phyloP scores from a whole-genome alignment of 2,888 invertebrate genomes.

The Tanytarsus gracilentus region DNA sequence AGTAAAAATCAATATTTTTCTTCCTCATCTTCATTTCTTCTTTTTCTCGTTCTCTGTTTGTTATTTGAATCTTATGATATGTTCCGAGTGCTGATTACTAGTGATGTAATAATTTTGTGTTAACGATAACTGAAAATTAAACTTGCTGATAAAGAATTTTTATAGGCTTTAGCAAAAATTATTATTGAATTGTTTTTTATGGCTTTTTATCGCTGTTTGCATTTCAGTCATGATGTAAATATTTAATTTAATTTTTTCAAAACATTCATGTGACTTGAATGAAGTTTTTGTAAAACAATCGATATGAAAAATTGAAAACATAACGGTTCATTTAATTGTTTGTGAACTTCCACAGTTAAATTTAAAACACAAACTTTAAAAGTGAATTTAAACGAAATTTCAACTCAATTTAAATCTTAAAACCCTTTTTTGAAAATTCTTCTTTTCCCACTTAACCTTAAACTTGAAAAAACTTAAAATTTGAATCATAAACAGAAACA shows the following conservation, averaged over 20 bases:
- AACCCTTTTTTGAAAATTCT: no score
- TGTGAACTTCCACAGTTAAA: no score
- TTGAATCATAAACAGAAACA: no score
- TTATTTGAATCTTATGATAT: slow-evolving; percentile 1
- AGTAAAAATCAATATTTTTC: slow-evolving; percentile 9
- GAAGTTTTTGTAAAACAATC: background rate
- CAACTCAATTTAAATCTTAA: no score
- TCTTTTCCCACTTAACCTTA: no score
- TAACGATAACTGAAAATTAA: background rate
- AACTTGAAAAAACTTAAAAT: no score
- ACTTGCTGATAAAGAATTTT: background rate
- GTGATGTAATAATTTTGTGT: slow-evolving; percentile 1
- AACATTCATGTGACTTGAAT: background rate
- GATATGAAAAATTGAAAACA: no score
- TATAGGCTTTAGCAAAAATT: background rate
- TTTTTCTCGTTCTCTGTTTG: background rate
- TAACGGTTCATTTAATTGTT: no score
- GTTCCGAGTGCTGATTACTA: no score
- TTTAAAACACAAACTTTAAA: no score
- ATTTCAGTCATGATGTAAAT: background rate
- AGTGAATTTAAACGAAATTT: no score
- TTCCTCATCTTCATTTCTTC: background rate
- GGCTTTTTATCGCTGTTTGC: background rate
- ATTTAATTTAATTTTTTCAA: background rate
- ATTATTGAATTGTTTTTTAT: background rate